Evolutionary conservation across 64 coral and sea anemone species (phyloP).

Genomic region (Pocillopora verrucosa): DNA sequence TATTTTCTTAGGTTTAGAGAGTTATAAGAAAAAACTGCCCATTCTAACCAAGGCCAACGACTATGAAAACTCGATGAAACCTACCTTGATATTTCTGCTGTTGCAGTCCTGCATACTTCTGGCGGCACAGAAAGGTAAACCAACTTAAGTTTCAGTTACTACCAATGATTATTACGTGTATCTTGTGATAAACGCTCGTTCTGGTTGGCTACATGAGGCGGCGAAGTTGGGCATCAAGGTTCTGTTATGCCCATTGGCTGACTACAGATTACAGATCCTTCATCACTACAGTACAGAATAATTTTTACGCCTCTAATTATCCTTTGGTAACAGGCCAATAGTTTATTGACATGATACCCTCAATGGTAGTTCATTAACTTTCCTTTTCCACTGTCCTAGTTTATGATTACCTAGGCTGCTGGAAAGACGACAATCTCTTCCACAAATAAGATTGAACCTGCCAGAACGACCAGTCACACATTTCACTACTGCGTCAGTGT

Average conservation of each 20-base stretch:
- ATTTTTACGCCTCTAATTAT: too few relatives aligned
- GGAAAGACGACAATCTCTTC: slow-evolving; percentile 25
- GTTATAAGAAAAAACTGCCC: too few relatives aligned
- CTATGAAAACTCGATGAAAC: slow-evolving; percentile 32
- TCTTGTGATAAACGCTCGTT: too few relatives aligned
- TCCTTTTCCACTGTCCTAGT: background rate
- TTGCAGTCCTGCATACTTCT: background rate
- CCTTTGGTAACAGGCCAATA: too few relatives aligned
- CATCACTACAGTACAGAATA: too few relatives aligned
- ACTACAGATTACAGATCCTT: too few relatives aligned
- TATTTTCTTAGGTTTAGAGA: background rate
- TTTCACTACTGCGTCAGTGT: slow-evolving; percentile 18
- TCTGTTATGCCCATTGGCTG: too few relatives aligned
- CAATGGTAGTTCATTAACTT: background rate
- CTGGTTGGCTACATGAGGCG: too few relatives aligned
- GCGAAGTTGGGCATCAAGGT: too few relatives aligned
- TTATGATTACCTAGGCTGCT: slow-evolving; percentile 39
- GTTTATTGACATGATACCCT: background rate
- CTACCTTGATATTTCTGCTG: background rate
- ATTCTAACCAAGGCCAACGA: background rate
- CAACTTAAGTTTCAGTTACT: background rate
- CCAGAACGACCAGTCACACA: background rate
- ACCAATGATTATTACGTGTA: too few relatives aligned
- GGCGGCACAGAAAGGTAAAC: slow-evolving; percentile 3
- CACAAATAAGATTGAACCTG: background rate